A percentile compares a stretch with the other conserved stretches of the same genome.
These are phyloP conservation scores for Erpobdella octoculata DNA, from an alignment of 2,888 invertebrate genomes.

Conservation along the genomic window DNA sequence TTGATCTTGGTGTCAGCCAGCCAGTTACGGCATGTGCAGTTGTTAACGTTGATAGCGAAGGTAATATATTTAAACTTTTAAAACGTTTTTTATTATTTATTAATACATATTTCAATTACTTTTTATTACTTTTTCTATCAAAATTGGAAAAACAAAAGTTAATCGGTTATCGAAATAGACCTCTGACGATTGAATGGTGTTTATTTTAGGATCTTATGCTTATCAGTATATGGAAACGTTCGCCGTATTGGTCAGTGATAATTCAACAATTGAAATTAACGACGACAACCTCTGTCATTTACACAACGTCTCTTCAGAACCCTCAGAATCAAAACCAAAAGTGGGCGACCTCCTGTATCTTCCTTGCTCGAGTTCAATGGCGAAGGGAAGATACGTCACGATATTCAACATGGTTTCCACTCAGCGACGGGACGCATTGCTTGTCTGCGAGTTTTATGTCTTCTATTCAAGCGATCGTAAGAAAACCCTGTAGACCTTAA, in stretches of 20 bases:
- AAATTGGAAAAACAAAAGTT: background rate
- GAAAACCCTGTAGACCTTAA: no score
- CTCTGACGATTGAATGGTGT: background rate
- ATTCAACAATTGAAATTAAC: background rate
- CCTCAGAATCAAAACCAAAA: background rate
- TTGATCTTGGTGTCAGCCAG: background rate
- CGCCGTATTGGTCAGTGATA: background rate
- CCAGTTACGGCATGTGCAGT: background rate
- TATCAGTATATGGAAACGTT: background rate
- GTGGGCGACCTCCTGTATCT: background rate
- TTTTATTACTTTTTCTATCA: background rate
- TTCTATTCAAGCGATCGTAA: background rate
- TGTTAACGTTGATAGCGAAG: background rate
- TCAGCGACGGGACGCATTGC: background rate
- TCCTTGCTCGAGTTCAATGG: background rate
- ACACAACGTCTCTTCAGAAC: background rate
- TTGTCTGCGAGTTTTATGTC: background rate
- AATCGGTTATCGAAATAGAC: background rate
- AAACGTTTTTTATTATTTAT: background rate
- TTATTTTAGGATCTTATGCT: background rate
- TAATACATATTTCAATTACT: background rate
- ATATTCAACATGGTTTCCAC: background rate
- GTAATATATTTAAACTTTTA: background rate
- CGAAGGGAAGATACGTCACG: background rate
- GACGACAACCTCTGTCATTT: background rate